Evolutionary conservation across 2,113 vertebrate species (phyloP), one percentile per base, ranked within the genome.

Genomic region (Peucedramus taeniatus): DNA sequence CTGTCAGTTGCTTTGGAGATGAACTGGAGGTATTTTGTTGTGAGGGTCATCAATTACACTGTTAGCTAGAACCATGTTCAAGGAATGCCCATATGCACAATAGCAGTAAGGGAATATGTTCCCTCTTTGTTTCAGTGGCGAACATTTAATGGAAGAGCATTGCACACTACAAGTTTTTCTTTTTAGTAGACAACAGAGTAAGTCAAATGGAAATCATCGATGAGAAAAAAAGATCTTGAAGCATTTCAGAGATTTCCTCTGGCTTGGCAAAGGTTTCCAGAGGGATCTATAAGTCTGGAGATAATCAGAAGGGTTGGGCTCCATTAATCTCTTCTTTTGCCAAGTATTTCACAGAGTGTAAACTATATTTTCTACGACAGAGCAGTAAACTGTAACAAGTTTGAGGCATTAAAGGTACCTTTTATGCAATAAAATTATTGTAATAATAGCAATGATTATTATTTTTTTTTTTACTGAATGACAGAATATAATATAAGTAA

Each of bases 61-160:
- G 3, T 24, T 65, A 42, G 7, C 11, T 54, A 42, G 39, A 85
- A 23, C 18, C 53, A 9, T 40, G 18, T 49, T 63, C 42, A 59
- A 49, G 2, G 3, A 89, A 22, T 1, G 5, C 21, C 53, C 27
- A 9, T 6, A 10, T 1, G 18, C 4, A 47, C 3, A 16, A 7
- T 4, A 66, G 8, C 13, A 68, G 50, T 9, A 63, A 70, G 22
- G 12, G 14, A 26, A 37, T 37, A 8, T 22, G 3, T 33, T 86
- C 9, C n/a, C 23, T 75, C 17, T 71, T n/a, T 10, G 4, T 13
- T 63, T 72, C 57, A 59, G 10, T 19, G 56, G 16, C 1, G 1
- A 69, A 49, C 6, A n/a, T 40, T 79, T 49, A 68, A 53, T 22
- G 31, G 37, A 57, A 80, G 24, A 83, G 3, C 13, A 31, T 9